phyloP scores from a whole-genome alignment of 2,113 vertebrate genomes.

The Ammodytes marinus region DNA sequence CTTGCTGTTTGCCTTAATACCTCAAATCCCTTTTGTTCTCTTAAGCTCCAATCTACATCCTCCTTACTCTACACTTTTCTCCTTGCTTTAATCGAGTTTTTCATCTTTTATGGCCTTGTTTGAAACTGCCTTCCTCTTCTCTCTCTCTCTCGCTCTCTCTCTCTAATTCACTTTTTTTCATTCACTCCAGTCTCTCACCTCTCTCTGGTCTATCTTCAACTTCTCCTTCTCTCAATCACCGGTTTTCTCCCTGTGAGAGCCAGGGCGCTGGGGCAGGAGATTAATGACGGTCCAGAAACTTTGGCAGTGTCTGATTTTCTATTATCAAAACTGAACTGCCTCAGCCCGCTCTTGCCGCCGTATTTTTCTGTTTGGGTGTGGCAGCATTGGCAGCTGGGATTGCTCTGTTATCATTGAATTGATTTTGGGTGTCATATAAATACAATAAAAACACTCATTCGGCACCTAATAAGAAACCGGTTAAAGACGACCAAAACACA shows the following conservation, averaged over 20 bases:
- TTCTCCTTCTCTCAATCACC: constrained; percentile 59
- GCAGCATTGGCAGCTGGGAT: constrained; percentile 66
- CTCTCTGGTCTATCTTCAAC: constrained; percentile 45
- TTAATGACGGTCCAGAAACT: constrained; percentile 75
- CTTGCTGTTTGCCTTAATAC: constrained; percentile 36
- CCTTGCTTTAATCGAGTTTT: constrained; percentile 50
- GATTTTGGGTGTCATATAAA: constrained; percentile 73
- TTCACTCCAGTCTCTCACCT: constrained; percentile 46
- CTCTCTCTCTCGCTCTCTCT: neutral
- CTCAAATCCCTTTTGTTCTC: constrained; percentile 31
- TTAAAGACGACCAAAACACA: neutral
- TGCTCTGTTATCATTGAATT: constrained; percentile 73
- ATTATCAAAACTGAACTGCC: constrained; percentile 76
- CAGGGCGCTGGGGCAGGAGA: constrained; percentile 66
- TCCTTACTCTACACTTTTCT: constrained; percentile 27
- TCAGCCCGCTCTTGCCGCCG: constrained; percentile 32
- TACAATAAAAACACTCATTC: constrained; percentile 4
- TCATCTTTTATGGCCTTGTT: constrained; percentile 44
- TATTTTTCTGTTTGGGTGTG: constrained; percentile 64
- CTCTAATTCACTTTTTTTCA: constrained; percentile 49
- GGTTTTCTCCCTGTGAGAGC: constrained; percentile 62
- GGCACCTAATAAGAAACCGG: neutral
- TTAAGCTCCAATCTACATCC: constrained; percentile 34
- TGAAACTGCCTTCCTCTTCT: constrained; percentile 51
- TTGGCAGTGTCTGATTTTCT: constrained; percentile 78